Percentiles rank a stretch among this genome's conserved stretches.
Evolutionary conservation across 2,113 vertebrate genomes (phyloP).

Genomic region (Mormyrus iriodes): DNA sequence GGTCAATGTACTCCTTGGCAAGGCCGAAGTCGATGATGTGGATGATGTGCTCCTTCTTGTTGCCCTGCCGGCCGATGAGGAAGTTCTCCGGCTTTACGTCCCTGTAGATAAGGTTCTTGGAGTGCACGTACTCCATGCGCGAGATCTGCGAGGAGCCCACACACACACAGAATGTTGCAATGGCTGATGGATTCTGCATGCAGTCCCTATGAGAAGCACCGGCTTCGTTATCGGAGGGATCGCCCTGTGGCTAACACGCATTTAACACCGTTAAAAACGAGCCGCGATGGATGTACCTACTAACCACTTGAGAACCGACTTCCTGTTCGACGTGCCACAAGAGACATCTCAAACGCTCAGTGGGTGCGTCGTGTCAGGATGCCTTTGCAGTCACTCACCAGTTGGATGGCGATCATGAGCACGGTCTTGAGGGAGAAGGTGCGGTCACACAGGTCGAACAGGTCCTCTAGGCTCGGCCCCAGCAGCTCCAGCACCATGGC

Average conservation of each 20-base stretch:
- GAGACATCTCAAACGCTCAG: background rate
- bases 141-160: conserved; percentile 69
- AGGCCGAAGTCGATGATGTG: conserved; percentile 99
- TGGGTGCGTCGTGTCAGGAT: background rate
- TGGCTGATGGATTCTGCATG: background rate
- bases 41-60: conserved; percentile 92
- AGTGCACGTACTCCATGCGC: conserved; percentile 97
- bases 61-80: conserved; percentile 93
- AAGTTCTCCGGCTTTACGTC: conserved; percentile 98
- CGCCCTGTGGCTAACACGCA: background rate
- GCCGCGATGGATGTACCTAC: background rate
- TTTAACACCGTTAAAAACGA: background rate
- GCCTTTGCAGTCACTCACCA: conserved; percentile 60
- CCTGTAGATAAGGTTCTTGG: conserved; percentile 97
- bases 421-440: conserved; percentile 97
- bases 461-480: conserved; percentile 91
- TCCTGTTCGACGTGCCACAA: background rate
- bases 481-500: conserved; percentile 98
- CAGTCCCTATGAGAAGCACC: background rate
- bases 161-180: background rate
- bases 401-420: conserved; percentile 96
- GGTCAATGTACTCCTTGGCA: conserved; percentile 97
- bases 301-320: background rate
- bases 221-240: background rate
- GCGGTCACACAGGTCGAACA: conserved; percentile 95